These are phyloP conservation scores for Muscicapa comitata DNA, from an alignment of 2,797 vertebrate species.

Conservation along the genomic window DNA sequence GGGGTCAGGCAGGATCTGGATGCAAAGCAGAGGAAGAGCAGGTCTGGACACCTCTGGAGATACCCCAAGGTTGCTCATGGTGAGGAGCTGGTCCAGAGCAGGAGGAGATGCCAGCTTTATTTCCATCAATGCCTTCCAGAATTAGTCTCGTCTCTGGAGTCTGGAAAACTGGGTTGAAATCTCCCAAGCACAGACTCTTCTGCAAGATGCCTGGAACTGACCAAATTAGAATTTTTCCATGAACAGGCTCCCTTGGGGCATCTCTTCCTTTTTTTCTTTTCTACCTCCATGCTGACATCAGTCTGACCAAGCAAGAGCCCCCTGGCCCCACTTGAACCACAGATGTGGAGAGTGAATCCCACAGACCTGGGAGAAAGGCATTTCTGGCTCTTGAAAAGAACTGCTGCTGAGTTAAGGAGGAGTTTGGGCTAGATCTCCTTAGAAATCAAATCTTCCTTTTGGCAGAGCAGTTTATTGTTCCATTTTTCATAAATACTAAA, in stretches of 20 bases:
- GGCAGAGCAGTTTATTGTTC: not conserved
- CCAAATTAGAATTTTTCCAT: conserved; percentile 42
- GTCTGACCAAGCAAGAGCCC: not conserved
- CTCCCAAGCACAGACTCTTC: not conserved
- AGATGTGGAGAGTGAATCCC: conserved; percentile 29
- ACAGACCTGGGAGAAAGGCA: not conserved
- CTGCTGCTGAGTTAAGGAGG: not conserved
- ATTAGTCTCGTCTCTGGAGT: not conserved
- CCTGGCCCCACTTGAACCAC: not conserved
- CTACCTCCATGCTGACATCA: conserved; percentile 22
- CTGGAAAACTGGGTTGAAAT: conserved; percentile 1
- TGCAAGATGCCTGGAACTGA: not conserved
- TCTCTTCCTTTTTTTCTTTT: not conserved
- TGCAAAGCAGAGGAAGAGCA: not conserved
- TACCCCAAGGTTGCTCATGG: accelerated
- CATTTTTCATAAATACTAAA: not conserved
- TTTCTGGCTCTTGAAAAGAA: not conserved
- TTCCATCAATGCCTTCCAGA: conserved; percentile 9
- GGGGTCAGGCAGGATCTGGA: not conserved
- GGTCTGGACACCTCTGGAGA: not conserved
- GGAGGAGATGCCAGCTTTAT: not conserved
- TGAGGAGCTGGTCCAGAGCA: not conserved
- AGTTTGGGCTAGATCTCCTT: not conserved
- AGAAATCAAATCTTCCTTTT: not conserved
- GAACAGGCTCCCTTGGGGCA: not conserved